These are phyloP conservation scores for Pyrgilauda ruficollis DNA, from an alignment of 2,113 vertebrate species.

Conservation along the genomic window DNA sequence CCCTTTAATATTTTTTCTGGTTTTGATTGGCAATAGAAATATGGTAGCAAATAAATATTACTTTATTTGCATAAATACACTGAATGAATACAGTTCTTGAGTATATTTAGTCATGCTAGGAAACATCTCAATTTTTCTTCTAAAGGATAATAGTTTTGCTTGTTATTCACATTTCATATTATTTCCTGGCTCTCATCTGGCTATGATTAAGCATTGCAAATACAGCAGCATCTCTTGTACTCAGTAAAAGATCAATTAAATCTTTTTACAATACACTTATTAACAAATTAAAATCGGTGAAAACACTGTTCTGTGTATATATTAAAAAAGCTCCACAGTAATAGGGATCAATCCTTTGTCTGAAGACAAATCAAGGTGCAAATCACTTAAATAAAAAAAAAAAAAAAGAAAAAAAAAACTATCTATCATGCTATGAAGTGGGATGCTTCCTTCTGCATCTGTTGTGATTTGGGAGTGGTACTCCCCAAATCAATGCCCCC, in stretches of 20 bases:
- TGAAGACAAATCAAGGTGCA: not conserved
- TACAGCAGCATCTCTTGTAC: not conserved
- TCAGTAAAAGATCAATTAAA: not conserved
- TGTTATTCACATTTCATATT: not conserved
- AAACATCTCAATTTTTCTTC: not conserved
- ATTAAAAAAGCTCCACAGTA: not conserved
- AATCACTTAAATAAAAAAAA: not conserved
- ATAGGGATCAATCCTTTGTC: not conserved
- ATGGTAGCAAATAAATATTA: not conserved
- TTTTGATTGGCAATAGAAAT: conserved; percentile 22
- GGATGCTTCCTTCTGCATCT: not conserved
- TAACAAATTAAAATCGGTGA: not conserved
- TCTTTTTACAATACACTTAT: not conserved
- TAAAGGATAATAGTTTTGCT: not conserved
- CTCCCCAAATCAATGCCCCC: not conserved
- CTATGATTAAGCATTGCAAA: not conserved
- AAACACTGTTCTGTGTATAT: not conserved
- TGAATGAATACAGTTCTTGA: not conserved
- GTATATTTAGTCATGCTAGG: not conserved
- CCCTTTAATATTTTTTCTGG: not conserved
- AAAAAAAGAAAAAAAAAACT: too few species aligned
- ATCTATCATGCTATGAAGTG: not conserved
- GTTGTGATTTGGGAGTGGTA: not conserved
- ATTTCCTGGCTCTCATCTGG: not conserved
- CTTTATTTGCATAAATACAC: conserved; percentile 14